Conservation (phyloP, 2,797 vertebrate genomes). For the Ispidina lecontei region DNA sequence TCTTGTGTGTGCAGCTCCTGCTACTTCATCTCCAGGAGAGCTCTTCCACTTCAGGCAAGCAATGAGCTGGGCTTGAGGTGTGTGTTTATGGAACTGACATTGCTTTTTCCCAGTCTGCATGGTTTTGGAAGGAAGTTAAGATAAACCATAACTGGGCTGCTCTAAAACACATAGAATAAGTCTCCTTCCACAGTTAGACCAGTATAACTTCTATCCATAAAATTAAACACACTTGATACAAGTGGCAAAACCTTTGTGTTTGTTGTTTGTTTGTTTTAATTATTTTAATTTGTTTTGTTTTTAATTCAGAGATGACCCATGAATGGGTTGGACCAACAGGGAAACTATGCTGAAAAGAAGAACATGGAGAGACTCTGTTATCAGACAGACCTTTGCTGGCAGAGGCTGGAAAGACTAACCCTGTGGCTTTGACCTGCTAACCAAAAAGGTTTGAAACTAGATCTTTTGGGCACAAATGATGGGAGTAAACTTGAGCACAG, state of each 20-base stretch:
- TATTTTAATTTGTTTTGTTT: not conserved
- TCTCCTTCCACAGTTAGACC: not conserved
- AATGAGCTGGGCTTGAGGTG: not conserved
- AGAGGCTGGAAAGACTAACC: not conserved
- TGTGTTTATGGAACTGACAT: not conserved
- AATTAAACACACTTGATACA: not conserved
- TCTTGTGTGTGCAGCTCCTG: fast-evolving
- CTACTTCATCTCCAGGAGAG: not conserved
- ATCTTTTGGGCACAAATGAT: not conserved
- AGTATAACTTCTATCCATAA: not conserved
- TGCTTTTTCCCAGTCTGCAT: not conserved
- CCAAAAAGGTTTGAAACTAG: not conserved
- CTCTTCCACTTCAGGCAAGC: not conserved
- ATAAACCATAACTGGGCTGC: not conserved
- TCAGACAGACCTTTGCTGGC: not conserved
- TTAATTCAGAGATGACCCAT: not conserved
- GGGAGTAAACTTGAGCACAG: not conserved
- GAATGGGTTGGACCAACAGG: not conserved
- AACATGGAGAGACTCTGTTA: not conserved
- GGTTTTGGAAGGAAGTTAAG: not conserved
- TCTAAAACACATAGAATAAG: not conserved
- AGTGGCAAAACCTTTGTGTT: not conserved
- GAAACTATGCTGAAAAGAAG: not conserved
- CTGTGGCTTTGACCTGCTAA: not conserved
- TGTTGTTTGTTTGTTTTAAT: not conserved